Evolutionary conservation across 2,888 invertebrate genomes (phyloP), one percentile per base, ranked within the genome.

Genomic region (Melolontha melolontha): DNA sequence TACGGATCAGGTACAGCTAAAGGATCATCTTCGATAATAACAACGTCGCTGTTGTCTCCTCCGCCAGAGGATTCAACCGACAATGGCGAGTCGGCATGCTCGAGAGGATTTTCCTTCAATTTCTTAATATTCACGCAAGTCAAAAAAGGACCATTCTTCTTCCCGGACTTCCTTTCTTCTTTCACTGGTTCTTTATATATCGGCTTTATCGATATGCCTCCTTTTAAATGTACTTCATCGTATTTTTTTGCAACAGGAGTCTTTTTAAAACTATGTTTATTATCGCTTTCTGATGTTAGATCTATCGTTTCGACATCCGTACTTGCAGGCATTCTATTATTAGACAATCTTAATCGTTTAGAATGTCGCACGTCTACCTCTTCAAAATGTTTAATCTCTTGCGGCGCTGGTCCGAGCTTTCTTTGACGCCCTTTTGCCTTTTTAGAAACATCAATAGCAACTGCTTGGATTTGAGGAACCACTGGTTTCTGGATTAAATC

Each of bases 21-120:
- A 42, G 84, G 84, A 78, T 85, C 84, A 8, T 77, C 75, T 76
- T 83, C 74, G 16, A 67, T 62, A 44, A 67, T 63, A 69, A 75
- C 69, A 16, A 70, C 69, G 40, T 77, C 74, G 8, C 72, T 70
- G 34, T 68, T 70, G 49, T 69, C 67, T 11, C 65, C 63, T 22
- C 59, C 69, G 5, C 66, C 68, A 1, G 64, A 57, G 29, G 71
- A 68, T 55, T 68, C 70, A 8, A 70, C 47, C 7, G 69, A 62
- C 16, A 64, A 51, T 8, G 71, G 71, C 0, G 72, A 71, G 1
- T 49, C 63, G 4, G 17, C 39, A 1, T 22, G 47, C 1, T 64
- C 64, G 6, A 50, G 27, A 41, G 71, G 57, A 39, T 34, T 34
- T 17, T 72, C 71, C 66, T 75, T 71, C 67, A 74, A 64, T 68